Conservation (phyloP, 2,888 invertebrate genomes). For the Polyommatus icarus region DNA sequence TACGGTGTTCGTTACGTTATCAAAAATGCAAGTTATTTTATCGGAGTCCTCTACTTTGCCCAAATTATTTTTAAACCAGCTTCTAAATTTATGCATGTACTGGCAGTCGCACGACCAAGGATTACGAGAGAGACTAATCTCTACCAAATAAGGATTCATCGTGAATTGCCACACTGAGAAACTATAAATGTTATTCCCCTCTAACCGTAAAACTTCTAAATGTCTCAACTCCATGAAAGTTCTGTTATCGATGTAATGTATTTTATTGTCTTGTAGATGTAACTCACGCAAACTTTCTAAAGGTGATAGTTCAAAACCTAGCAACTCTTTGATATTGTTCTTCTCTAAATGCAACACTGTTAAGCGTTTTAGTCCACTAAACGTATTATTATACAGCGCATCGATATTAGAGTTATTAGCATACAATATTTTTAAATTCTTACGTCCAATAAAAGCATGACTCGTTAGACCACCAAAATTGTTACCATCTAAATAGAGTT, state of each 20-base stretch:
- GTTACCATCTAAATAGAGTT: slow-evolving; percentile 96
- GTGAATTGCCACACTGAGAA: slow-evolving; percentile 94
- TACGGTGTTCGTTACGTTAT: slow-evolving; percentile 85
- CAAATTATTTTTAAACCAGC: slow-evolving; percentile 88
- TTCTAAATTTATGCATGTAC: slow-evolving; percentile 88
- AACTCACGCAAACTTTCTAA: slow-evolving; percentile 91
- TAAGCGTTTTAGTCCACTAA: slow-evolving; percentile 91
- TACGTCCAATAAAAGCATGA: slow-evolving; percentile 94
- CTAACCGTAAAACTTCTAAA: slow-evolving; percentile 90
- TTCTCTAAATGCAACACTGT: slow-evolving; percentile 92
- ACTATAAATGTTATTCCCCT: slow-evolving; percentile 89
- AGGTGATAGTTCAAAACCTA: slow-evolving; percentile 91
- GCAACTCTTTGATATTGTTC: slow-evolving; percentile 88
- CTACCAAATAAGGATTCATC: slow-evolving; percentile 91
- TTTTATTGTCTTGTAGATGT: slow-evolving; percentile 92
- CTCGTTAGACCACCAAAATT: slow-evolving; percentile 92
- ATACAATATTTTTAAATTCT: slow-evolving; percentile 92
- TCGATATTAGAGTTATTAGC: slow-evolving; percentile 94
- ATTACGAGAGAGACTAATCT: slow-evolving; percentile 90
- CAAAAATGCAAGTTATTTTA: slow-evolving; percentile 87
- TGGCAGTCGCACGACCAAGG: slow-evolving; percentile 96
- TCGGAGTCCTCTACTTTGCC: slow-evolving; percentile 90
- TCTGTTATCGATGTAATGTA: slow-evolving; percentile 90
- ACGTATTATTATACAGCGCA: slow-evolving; percentile 92
- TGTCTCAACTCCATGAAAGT: slow-evolving; percentile 90